Conservation (phyloP, 2,888 invertebrate species). For the Sinodicranocentrus sp. region DNA sequence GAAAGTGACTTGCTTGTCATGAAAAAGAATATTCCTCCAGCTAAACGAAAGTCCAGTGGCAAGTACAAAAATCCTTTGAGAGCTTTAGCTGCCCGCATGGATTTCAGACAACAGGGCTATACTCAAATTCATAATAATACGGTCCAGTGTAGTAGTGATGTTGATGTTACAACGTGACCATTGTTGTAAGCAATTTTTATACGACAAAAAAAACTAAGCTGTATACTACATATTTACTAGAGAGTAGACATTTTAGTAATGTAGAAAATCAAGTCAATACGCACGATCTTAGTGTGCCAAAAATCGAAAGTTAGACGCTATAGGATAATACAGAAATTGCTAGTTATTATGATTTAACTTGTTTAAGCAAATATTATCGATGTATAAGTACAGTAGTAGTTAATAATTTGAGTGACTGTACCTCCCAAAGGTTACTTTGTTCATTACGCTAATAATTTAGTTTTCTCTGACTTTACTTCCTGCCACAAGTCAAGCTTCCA, state of each 20-base stretch:
- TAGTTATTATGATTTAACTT: too few relatives aligned
- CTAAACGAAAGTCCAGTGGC: conserved; percentile 69
- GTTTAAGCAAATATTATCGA: too few relatives aligned
- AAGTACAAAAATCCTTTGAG: conserved; percentile 74
- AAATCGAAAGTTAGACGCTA: too few relatives aligned
- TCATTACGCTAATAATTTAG: too few relatives aligned
- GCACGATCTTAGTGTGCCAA: conserved; percentile 20
- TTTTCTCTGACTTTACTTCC: too few relatives aligned
- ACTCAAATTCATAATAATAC: conserved; percentile 61
- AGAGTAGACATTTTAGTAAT: too few relatives aligned
- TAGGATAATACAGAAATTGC: too few relatives aligned
- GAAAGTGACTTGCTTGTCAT: conserved; percentile 74
- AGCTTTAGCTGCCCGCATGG: conserved; percentile 74
- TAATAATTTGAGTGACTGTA: too few relatives aligned
- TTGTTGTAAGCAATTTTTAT: conserved; percentile 26
- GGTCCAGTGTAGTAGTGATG: conserved; percentile 66
- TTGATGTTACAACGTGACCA: conserved; percentile 66
- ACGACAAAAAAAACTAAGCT: background rate
- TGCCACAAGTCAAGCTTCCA: too few relatives aligned
- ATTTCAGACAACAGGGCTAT: conserved; percentile 74
- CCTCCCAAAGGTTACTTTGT: too few relatives aligned
- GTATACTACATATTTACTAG: too few relatives aligned
- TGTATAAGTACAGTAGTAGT: too few relatives aligned
- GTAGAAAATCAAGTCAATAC: background rate
- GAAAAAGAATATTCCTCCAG: conserved; percentile 74